phyloP scores from a whole-genome alignment of 1,140 invertebrate genomes.

The Drosophila watanabei region DNA sequence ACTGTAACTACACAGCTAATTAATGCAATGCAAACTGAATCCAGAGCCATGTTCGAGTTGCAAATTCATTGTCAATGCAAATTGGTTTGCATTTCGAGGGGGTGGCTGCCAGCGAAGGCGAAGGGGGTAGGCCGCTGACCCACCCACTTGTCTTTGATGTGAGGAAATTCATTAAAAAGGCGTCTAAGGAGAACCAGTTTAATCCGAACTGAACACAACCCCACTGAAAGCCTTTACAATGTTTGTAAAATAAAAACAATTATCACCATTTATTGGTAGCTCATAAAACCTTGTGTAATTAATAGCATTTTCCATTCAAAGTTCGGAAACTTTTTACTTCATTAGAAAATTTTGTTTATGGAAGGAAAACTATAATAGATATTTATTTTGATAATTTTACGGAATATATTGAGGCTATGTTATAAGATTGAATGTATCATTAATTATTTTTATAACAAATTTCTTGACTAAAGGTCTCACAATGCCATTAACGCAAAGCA shows the following conservation, averaged over 20 bases:
- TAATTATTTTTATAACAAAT: too few relatives aligned
- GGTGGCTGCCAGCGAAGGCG: not conserved
- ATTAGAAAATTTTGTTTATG: too few relatives aligned
- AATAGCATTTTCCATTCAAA: slow-evolving; percentile 4
- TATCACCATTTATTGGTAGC: slow-evolving; percentile 21
- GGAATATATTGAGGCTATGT: not conserved
- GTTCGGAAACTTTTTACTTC: not conserved
- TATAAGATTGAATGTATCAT: not conserved
- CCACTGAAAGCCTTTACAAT: not conserved
- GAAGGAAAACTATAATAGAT: not conserved
- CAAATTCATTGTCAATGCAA: slow-evolving; percentile 59
- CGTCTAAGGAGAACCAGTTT: slow-evolving; percentile 45
- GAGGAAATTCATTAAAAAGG: slow-evolving; percentile 41
- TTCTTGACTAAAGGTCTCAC: too few relatives aligned
- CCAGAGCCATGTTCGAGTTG: slow-evolving; percentile 34
- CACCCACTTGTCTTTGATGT: slow-evolving; percentile 51
- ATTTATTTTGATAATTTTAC: not conserved
- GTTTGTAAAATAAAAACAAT: slow-evolving; percentile 13
- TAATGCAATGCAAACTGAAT: slow-evolving; percentile 52
- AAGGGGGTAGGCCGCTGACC: slow-evolving; percentile 10
- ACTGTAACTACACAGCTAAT: slow-evolving; percentile 44
- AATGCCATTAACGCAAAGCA: too few relatives aligned
- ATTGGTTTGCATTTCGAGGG: slow-evolving; percentile 48
- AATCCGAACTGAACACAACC: slow-evolving; percentile 19
- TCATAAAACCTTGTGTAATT: not conserved